Percentiles rank a stretch among this genome's conserved stretches.
These are phyloP conservation scores for Lycaena phlaeas DNA, from an alignment of 2,888 invertebrate species.

Conservation along the genomic window DNA sequence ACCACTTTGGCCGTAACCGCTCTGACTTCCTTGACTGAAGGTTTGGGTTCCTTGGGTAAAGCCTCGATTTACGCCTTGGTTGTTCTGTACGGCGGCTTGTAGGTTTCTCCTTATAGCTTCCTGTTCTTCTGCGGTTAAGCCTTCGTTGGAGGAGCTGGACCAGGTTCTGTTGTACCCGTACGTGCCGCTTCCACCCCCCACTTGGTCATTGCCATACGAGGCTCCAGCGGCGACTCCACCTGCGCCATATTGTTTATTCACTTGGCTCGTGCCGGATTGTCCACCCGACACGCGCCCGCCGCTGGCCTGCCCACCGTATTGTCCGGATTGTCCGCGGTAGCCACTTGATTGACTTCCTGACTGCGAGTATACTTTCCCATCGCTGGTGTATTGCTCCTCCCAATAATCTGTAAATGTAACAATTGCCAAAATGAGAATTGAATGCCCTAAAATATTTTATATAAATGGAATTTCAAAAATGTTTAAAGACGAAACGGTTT, in stretches of 20 bases:
- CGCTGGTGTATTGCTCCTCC: conserved; percentile 22
- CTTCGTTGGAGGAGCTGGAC: conserved; percentile 31
- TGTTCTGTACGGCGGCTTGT: conserved; percentile 28
- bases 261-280: conserved; percentile 24
- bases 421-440: too few species aligned
- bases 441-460: too few species aligned
- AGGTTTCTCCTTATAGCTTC: conserved; percentile 41
- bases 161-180: conserved; percentile 38
- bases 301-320: conserved; percentile 17
- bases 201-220: conserved; percentile 20
- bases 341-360: conserved; percentile 15
- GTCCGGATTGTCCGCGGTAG: conserved; percentile 17
- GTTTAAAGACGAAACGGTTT: too few species aligned
- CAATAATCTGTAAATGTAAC: conserved; percentile 24
- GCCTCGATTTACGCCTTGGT: too few species aligned
- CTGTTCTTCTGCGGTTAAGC: conserved; percentile 39
- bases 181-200: conserved; percentile 18
- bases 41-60: too few species aligned
- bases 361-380: conserved; percentile 19
- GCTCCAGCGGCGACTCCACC: conserved; percentile 7
- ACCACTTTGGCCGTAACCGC: conserved; percentile 7
- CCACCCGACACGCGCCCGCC: conserved; percentile 24
- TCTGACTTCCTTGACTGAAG: too few species aligned
- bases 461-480: too few species aligned
- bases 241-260: conserved; percentile 12